phyloP scores from a whole-genome alignment of 1,140 invertebrate species.

The Magallana angulata region DNA sequence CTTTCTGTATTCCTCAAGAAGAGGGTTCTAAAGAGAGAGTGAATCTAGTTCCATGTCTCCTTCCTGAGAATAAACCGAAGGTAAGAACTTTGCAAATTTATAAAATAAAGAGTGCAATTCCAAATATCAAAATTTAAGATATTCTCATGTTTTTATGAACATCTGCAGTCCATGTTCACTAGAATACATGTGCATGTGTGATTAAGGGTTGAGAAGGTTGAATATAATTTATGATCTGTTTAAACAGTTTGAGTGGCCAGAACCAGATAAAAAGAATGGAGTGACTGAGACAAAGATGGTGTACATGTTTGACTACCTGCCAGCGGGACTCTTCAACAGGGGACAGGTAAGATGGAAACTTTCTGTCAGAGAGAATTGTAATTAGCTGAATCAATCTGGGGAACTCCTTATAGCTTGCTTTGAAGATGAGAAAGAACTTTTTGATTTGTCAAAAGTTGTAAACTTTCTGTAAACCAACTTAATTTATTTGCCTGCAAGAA shows the following conservation, averaged over 20 bases:
- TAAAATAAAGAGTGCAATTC: background rate
- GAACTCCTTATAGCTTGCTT: no score
- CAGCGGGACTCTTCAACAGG: constrained; percentile 78
- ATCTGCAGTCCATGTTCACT: no score
- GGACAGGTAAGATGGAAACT: constrained; percentile 68
- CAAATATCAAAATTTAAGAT: no score
- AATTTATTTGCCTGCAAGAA: no score
- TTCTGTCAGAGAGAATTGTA: background rate
- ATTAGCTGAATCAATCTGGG: background rate
- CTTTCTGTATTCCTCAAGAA: constrained; percentile 67
- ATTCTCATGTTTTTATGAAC: no score
- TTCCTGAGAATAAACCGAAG: constrained; percentile 74
- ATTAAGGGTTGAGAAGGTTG: no score
- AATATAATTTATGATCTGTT: no score
- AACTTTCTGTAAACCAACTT: no score
- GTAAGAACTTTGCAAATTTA: constrained; percentile 50
- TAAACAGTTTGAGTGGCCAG: constrained; percentile 72
- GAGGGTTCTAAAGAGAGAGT: constrained; percentile 62
- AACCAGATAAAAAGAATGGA: constrained; percentile 64
- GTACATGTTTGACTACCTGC: constrained; percentile 77
- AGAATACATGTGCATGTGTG: no score
- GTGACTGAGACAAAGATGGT: constrained; percentile 73
- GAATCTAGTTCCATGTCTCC: constrained; percentile 77
- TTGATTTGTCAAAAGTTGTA: no score
- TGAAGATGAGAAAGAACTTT: no score